Base-by-base conservation (phyloP, 2,888 invertebrate species). In the Xylophagus ater region DNA sequence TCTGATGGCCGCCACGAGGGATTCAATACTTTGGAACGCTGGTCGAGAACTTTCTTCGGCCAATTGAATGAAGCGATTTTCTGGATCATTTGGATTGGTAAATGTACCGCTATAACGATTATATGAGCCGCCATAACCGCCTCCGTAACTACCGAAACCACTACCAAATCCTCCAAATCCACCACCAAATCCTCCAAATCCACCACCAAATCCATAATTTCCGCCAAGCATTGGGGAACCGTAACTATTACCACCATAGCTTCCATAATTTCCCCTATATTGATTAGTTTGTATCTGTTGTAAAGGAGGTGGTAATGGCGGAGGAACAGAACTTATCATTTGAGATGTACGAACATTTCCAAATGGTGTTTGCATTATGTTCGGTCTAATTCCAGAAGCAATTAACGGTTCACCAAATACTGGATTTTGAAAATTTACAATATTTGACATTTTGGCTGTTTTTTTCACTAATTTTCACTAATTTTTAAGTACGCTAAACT, bases 11-110 rank as follows among this genome's bases (percentile, higher is more conserved):
- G 82, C 77, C 3, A 93, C 88, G 14, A 94, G 70, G 36, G 89
- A 82, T 63, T 96, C 93, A 49, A 97, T 89, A 10, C 89, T 90
- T 54, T 93, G 85, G 62, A 97, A 97, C 6, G 97, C 89, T 40
- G 86, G 84, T 31, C 93, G 71, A 0, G 93, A 87, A 52, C 80
- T 86, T 51, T 92, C 92, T 63, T 93, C 92, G 0, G 92, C 93
- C 56, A 85, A 70, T 59, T 87, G 85, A 35, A 88, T 77, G 55
- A 93, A 86, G 50, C 81, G 53, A 15, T 55, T 51, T 44, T 66
- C 66, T 4, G 62, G 59, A 49, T 60, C 62, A 43, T 54, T 53
- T 10, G 49, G 44, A 47, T 57, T 58, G 14, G 41, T 42, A 13
- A 41, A 37, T 7, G 35, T 32, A 3, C 47, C 47, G 4, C 61